Percentiles rank a stretch among this genome's conserved stretches.
Conservation (phyloP, 2,888 invertebrate genomes). For the Dolomedes plantarius region DNA sequence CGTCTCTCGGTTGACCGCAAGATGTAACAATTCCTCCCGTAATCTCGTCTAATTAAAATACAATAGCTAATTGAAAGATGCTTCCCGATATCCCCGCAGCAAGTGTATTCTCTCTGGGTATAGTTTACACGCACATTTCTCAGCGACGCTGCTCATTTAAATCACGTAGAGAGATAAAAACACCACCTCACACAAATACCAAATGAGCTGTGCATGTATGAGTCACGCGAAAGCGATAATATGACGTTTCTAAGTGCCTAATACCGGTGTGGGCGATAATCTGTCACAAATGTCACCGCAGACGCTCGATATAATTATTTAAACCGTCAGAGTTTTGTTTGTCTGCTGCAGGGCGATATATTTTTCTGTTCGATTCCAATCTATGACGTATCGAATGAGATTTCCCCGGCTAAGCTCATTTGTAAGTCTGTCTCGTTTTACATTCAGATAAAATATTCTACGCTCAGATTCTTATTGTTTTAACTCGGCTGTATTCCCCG, state of each 20-base stretch:
- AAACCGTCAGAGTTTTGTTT: neutral
- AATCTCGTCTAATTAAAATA: conserved; percentile 7
- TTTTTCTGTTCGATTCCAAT: neutral
- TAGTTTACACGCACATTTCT: neutral
- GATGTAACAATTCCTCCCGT: neutral
- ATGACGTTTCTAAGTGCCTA: neutral
- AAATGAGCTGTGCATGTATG: neutral
- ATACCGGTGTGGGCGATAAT: neutral
- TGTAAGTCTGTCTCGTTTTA: neutral
- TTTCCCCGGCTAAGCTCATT: neutral
- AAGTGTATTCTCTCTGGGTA: neutral
- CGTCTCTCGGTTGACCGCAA: neutral
- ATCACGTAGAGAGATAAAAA: neutral
- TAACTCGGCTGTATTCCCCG: no score
- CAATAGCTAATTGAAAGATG: conserved; percentile 2
- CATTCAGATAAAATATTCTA: neutral
- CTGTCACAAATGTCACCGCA: neutral
- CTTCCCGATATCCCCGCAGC: neutral
- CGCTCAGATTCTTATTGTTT: no score
- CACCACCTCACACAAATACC: no score
- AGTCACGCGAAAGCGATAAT: neutral
- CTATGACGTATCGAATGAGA: neutral
- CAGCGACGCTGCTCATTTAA: neutral
- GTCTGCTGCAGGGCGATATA: neutral
- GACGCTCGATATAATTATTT: neutral